Evolutionary conservation across 1,140 invertebrate genomes (phyloP), one percentile per base, ranked within the genome.

Genomic region (Drosophila arawakana): DNA sequence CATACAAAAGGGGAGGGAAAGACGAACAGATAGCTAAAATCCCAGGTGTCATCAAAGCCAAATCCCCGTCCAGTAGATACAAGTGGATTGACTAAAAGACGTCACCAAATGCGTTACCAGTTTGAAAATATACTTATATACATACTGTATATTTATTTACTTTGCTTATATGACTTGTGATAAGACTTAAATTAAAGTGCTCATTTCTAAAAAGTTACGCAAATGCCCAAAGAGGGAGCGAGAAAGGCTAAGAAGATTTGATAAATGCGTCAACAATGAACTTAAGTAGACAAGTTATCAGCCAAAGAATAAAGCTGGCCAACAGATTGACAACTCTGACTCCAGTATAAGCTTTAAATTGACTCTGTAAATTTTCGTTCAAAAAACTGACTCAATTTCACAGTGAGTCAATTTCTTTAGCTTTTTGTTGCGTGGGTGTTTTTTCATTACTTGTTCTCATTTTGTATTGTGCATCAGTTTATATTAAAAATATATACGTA

Each of bases 161-260:
- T 69, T 75, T 70, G 68, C 68, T 58, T 73, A 78, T 78, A 69
- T 39, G 41, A 73, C 72, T 63, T 37, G 21, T 74, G 76, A 75
- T 78, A 78, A 75, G 60, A 41, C 57, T 54, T 39, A 70, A 78
- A 65, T 65, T 62, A 61, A 74, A 74, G 49, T 54, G 62, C 44
- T 47, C 13, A 46, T 30, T 30, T 30, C 44, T 68, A 50, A 58
- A 70, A 69, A 69, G 49, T 74, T 61, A 39, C 18, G 46, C 15
- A 65, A 58, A 69, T 35, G 49, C 43, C 25, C 13, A 39, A 3
- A 68, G 39, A n/a, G 39, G 7, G 13, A 41, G 11, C n/a, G 10
- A 10, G 39, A 13, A 3, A 18, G 6, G 9, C 15, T 5, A 13
- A 10, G 47, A 13, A 30, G 47, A 2, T 34, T 8, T 25, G 37